Evolutionary conservation across 1,140 invertebrate genomes (phyloP), one percentile per base, ranked within the genome.

Genomic region (Mercenaria mercenaria): DNA sequence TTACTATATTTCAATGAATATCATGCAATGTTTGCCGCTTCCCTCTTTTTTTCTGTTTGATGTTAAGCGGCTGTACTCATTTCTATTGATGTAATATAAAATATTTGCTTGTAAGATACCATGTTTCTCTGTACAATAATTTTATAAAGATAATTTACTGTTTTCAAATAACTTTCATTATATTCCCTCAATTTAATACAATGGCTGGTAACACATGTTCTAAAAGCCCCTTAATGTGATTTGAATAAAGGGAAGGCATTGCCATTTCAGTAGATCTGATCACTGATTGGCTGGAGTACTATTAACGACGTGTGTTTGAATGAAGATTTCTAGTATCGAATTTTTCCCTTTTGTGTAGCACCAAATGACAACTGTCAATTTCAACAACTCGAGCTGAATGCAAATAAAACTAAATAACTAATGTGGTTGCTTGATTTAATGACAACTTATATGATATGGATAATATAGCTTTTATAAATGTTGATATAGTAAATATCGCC

Each of bases 291-390:
- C 61, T 52, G 43, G 61, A 18, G 29, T n/a, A 39, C 76, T 47
- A 88, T 88, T 88, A 88, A 34, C 77, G 52, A 41, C 39, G 41
- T 52, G 43, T 29, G 50, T 69, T 47, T 72, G 59, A 77, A 41
- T 41, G 32, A 41, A 34, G 3, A 39, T 50, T 72, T 59, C 41
- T 61, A 59, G 86, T 88, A 88, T 88, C 77, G 86, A 72, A 79
- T 88, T 88, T 80, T 81, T 64, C 76, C 61, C 43, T 80, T 81
- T 88, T 41, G 50, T 41, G n/a, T 37, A 39, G 37, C 32, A 50
- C 43, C 34, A 80, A 69, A 18, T 80, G 86, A 80, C 74, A 88
- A 88, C 72, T 88, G 86, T 88, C 86, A 88, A 81, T 88, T 69
- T 80, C 61, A 88, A 56, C 37, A 50, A 41, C 41, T 87, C 39